phyloP scores from a whole-genome alignment of 2,113 vertebrate species.

The Ramphastos sulfuratus region DNA sequence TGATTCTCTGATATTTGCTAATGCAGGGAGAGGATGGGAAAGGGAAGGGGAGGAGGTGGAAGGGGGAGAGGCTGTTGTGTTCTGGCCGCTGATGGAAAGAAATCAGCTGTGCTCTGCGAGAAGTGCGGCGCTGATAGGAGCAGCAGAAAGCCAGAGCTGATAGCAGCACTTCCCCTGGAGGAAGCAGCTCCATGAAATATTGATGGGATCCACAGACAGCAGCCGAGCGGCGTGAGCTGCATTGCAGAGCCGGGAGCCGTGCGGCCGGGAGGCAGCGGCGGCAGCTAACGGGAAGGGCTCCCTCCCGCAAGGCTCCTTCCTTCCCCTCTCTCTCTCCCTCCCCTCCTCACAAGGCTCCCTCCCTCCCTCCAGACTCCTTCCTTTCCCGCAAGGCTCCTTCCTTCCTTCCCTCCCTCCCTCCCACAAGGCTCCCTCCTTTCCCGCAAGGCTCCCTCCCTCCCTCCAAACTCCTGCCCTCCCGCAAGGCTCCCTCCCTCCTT shows the following conservation, averaged over 20 bases:
- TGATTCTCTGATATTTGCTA: no score
- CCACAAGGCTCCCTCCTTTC: no score
- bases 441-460: no score
- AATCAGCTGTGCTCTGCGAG: neutral
- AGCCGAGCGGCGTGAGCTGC: slow-evolving; percentile 34
- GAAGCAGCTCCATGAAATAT: slow-evolving; percentile 68
- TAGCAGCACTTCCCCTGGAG: slow-evolving; percentile 56
- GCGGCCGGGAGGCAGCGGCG: neutral
- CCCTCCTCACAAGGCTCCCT: no score
- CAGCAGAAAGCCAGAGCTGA: slow-evolving; percentile 19
- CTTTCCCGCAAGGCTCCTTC: no score
- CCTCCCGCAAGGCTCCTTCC: no score
- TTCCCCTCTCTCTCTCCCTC: no score
- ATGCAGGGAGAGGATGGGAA: rapidly evolving
- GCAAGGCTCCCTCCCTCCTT: no score
- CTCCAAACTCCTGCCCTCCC: no score
- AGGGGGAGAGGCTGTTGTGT: neutral
- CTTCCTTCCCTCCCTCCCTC: no score
- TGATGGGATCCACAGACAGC: slow-evolving; percentile 64
- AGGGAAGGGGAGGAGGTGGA: neutral
- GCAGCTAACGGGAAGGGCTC: neutral
- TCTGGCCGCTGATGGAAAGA: neutral
- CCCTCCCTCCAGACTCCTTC: no score
- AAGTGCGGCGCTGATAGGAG: neutral
- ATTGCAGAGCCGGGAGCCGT: slow-evolving; percentile 46